Evolutionary conservation across 2,113 vertebrate species (phyloP), one percentile per base, ranked within the genome.

Genomic region (Halcyon senegalensis): DNA sequence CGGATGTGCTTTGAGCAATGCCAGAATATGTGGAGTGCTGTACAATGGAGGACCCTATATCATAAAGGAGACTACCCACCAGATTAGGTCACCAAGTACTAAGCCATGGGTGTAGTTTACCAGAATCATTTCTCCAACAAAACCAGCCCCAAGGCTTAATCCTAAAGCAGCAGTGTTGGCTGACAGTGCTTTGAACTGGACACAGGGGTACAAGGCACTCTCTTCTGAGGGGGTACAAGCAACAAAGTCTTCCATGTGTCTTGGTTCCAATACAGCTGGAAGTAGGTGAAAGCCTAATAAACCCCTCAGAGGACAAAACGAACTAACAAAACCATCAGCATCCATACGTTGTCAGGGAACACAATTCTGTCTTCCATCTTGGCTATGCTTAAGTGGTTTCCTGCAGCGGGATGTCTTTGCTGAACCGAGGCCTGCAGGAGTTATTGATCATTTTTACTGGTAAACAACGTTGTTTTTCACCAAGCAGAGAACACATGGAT

Each of bases 391-490:
- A 89, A 95, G 83, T 87, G 83, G 76, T 87, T 81, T 90, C 90
- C 90, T 96, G 92, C 88, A 84, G 90, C 0, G 16, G 82, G 85
- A 43, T 46, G 78, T 62, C 78, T 95, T 67, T 74, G 84, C 82
- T 83, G 92, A 90, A 87, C 76, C 0, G 7, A 78, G 82, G 72
- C 59, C 88, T 10, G 17, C 79, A 86, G 94, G 94, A 95, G 60
- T 48, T 85, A 96, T 92, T 92, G 94, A 96, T 95, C 90, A 78
- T 70, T 92, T 90, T 76, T 62, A 70, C 6, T 44, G 58, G 66
- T 87, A 97, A 97, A 95, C 80, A 94, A 79, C 64, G 41, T 84
- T 92, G 80, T 90, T 97, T 96, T 90, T 87, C 90, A 91, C 80
- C 60, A 39, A 25, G 80, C 27, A 84, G 20, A 41, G 56, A 67